Base-by-base conservation (phyloP, 2,797 vertebrate species). In the Macropodus opercularis region DNA sequence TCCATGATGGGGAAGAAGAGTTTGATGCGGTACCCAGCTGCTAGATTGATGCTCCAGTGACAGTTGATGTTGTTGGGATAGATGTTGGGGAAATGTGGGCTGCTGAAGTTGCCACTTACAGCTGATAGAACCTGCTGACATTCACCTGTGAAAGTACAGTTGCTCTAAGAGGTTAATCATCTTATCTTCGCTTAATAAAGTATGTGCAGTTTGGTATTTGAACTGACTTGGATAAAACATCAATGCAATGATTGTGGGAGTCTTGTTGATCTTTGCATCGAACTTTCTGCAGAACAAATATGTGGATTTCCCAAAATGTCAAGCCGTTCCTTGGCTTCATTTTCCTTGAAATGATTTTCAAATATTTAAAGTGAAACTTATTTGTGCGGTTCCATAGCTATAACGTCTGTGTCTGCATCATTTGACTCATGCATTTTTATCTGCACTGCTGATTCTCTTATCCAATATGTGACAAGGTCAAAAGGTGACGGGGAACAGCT, bases 51-150 rank as follows among this genome's bases (percentile, higher is more conserved):
- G 76, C 90, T 95, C 98, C 98, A 99, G 80, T 97, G 98, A 86
- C 98, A 99, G 68, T 94, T 95, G 80, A 98, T 94, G 81, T 98
- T 97, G 89, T 98, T 99, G 47, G 97, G 98, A 87, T 98, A 98
- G 90, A 94, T 93, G 73, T 43, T 85, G 44, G 98, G 96, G 67
- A 95, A 98, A 39, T 91, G 92, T 0, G 98, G 98, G 77, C 98
- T 99, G 78, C 93, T 97, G 72, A 99, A 95, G 89, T 98, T 97
- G 24, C 94, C 95, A 24, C 84, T 94, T 43, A 96, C 48, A 0
- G 85, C 32, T 0, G 92, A 93, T 54, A 96, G 92, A 17, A 94
- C 86, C 71, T 97, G 94, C 88, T 98, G 98, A 83, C 98, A 99
- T 87, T 98, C 95, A 0, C 94, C 98, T 99, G 83, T 55, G 27